Conservation (phyloP, 2,888 invertebrate species). For the Cheilosia variabilis region DNA sequence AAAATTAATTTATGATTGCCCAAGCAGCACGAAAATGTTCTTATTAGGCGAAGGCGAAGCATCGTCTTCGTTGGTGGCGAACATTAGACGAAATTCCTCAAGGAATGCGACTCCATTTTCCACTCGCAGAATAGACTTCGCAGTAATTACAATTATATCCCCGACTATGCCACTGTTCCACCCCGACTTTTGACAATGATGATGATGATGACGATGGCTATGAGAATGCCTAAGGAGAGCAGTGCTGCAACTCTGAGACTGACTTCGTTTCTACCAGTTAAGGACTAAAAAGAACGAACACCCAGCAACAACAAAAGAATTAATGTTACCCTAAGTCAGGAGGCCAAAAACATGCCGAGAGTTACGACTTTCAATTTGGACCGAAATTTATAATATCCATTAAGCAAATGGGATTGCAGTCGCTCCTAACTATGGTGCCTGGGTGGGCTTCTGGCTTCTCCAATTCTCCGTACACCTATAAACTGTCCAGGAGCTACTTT, state of each 20-base stretch:
- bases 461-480: constrained; percentile 29
- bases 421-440: constrained; percentile 20
- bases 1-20: constrained; percentile 75
- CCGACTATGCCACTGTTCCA: constrained; percentile 44
- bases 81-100: constrained; percentile 68
- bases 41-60: constrained; percentile 57
- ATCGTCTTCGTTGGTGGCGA: constrained; percentile 34
- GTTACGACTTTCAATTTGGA: constrained; percentile 83
- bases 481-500: constrained; percentile 62
- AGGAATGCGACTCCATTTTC: constrained; percentile 58
- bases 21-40: constrained; percentile 66
- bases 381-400: constrained; percentile 84
- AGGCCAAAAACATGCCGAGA: constrained; percentile 78
- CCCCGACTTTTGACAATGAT: constrained; percentile 69
- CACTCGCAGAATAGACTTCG: constrained; percentile 69
- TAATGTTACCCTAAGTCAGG: constrained; percentile 61
- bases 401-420: constrained; percentile 83
- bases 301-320: constrained; percentile 65
- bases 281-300: constrained; percentile 25
- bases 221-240: constrained; percentile 60
- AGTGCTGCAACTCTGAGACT: constrained; percentile 19
- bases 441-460: constrained; percentile 19
- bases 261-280: constrained; percentile 47
- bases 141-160: constrained; percentile 80
- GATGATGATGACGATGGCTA: constrained; percentile 67